phyloP scores from a whole-genome alignment of 2,113 vertebrate species.

The Ivindomyrus marchei region DNA sequence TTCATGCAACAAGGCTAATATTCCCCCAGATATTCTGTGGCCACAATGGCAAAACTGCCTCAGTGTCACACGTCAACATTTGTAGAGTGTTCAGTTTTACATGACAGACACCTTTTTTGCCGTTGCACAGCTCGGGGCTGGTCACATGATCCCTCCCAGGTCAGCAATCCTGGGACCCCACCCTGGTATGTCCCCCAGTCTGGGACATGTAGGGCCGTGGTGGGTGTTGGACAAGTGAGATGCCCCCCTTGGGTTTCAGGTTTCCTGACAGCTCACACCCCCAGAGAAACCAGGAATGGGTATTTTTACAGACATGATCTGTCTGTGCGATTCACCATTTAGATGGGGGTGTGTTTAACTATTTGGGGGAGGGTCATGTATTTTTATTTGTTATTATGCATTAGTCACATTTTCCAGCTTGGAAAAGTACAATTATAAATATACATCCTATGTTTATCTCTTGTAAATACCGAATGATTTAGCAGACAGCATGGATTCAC shows the following conservation, averaged over 20 bases:
- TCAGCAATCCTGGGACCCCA: neutral
- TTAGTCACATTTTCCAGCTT: neutral
- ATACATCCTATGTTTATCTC: neutral
- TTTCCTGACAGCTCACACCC: neutral
- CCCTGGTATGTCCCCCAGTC: neutral
- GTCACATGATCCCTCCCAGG: neutral
- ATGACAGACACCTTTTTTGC: neutral
- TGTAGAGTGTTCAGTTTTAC: neutral
- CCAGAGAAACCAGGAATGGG: neutral
- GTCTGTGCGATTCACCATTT: neutral
- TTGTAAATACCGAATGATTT: neutral
- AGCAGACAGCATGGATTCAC: neutral
- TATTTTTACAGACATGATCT: neutral
- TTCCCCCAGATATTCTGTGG: neutral
- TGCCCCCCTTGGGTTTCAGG: neutral
- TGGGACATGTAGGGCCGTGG: neutral
- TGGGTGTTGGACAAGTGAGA: neutral
- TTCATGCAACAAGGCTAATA: neutral
- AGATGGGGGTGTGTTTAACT: neutral
- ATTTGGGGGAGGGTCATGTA: neutral
- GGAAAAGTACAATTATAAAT: slow-evolving; percentile 2
- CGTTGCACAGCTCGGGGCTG: neutral
- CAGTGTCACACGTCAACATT: neutral
- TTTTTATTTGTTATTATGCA: neutral
- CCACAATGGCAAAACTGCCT: neutral